Base-by-base conservation (phyloP, 2,888 invertebrate genomes). In the Chalcis sispes region DNA sequence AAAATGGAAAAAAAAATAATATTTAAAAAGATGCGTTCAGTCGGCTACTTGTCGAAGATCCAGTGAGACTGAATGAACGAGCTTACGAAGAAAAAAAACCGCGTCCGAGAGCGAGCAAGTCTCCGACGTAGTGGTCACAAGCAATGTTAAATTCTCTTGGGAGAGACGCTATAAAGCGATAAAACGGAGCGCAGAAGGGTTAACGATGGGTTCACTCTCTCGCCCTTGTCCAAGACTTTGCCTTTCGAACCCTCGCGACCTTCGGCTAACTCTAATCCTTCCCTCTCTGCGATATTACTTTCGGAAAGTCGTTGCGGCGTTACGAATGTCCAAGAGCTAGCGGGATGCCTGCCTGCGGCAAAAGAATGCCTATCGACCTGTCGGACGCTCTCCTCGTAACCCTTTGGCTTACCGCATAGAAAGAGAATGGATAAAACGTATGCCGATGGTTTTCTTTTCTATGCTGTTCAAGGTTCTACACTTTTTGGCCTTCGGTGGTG, bases 171-270 rank as follows among this genome's bases (percentile, higher is more conserved):
- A 83, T 83, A 83, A 84, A 85, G 80, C 84, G 81, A 84, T 86
- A 86, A 86, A 85, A 77, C 81, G 69, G 2, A 42, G 58, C 71
- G 70, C 72, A 80, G 80, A 85, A 84, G 84, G 83, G 82, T 86
- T 84, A 79, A 81, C 67, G 77, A 71, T 65, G 64, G 71, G 58
- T 52, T 27, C 46, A 40, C n/a, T 8, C 10, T 18, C n/a, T 18
- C 8, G 18, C 20, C 18, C 52, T 27, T 13, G 54, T 65, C 62
- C 65, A 72, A 66, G 76, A 77, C 76, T 76, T 77, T 58, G 54
- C 65, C 56, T 23, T 36, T 79, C 74, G 4, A 46, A n/a, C 13
- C 3, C 2, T 75, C 80, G 46, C 65, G 59, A 67, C 72, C 75
- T 75, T 75, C 64, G 56, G 32, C 5, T 3, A 32, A 8, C 3